Conservation (phyloP, 1,140 invertebrate genomes). For the Drosophila bipectinata region DNA sequence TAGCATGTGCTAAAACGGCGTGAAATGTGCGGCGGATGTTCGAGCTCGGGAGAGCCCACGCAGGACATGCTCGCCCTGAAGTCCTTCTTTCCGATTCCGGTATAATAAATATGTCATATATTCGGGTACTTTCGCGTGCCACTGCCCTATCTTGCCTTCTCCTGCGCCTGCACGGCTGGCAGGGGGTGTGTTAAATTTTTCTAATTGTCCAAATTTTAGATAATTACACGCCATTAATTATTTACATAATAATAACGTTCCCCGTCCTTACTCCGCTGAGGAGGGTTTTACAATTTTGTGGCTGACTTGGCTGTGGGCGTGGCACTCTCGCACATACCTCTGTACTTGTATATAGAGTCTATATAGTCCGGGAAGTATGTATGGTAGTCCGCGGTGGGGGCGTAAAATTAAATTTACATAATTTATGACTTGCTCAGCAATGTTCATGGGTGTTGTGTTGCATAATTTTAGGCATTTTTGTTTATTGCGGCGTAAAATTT, state of each 20-base stretch:
- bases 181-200: slow-evolving; percentile 72
- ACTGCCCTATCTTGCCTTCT: too few relatives aligned
- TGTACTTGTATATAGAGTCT: slow-evolving; percentile 40
- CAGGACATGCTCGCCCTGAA: slow-evolving; percentile 48
- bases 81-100: slow-evolving; percentile 12
- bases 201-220: slow-evolving; percentile 82
- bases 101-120: slow-evolving; percentile 81
- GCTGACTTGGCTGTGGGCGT: slow-evolving; percentile 55
- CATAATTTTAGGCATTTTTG: slow-evolving; percentile 82
- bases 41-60: slow-evolving; percentile 1
- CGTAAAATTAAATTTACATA: slow-evolving; percentile 82
- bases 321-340: slow-evolving; percentile 17
- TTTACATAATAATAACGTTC: slow-evolving; percentile 74
- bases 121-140: slow-evolving; percentile 39
- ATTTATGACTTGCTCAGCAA: slow-evolving; percentile 82
- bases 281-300: slow-evolving; percentile 67
- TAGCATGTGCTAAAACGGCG: slow-evolving; percentile 81
- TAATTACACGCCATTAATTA: slow-evolving; percentile 82
- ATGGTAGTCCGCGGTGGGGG: slow-evolving; percentile 25
- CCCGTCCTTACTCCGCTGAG: slow-evolving; percentile 12
- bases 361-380: slow-evolving; percentile 25
- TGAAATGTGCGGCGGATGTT: slow-evolving; percentile 75
- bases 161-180: not conserved
- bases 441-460: slow-evolving; percentile 75
- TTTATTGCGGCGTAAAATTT: slow-evolving; percentile 81